A percentile compares a stretch with the other conserved stretches of the same genome.
Conservation (phyloP, 2,797 vertebrate species). For the Sebastes matsubarae region DNA sequence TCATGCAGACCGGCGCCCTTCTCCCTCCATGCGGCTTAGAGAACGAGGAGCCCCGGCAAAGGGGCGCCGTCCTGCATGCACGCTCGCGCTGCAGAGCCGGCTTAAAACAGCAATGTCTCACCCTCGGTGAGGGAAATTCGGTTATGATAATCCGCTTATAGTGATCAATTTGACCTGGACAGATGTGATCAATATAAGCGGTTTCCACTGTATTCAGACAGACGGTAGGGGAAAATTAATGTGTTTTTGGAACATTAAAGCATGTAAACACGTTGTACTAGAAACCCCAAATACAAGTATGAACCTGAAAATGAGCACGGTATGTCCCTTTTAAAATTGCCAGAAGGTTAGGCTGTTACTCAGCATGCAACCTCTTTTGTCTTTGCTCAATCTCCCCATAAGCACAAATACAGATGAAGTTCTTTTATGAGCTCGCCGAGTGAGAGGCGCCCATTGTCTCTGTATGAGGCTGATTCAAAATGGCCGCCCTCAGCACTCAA, state of each 20-base stretch:
- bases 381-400: conserved; percentile 69
- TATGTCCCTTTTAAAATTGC: conserved; percentile 16
- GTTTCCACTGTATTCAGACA: no score
- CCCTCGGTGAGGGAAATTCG: no score
- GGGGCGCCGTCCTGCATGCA: no score
- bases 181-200: no score
- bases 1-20: no score
- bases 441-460: conserved; percentile 73
- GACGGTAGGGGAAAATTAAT: not conserved
- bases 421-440: conserved; percentile 72
- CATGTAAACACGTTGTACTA: not conserved
- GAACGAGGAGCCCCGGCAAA: accelerated
- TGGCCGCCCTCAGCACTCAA: conserved; percentile 77
- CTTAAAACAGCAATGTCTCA: no score
- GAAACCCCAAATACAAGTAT: not conserved
- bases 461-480: conserved; percentile 81
- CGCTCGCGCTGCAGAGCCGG: no score
- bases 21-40: no score
- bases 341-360: conserved; percentile 61
- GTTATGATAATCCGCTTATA: no score
- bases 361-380: conserved; percentile 72
- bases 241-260: not conserved
- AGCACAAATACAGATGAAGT: conserved; percentile 74
- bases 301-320: not conserved
- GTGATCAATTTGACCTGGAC: no score